Conservation (phyloP, 2,113 vertebrate genomes). For the Okapia johnstoni region DNA sequence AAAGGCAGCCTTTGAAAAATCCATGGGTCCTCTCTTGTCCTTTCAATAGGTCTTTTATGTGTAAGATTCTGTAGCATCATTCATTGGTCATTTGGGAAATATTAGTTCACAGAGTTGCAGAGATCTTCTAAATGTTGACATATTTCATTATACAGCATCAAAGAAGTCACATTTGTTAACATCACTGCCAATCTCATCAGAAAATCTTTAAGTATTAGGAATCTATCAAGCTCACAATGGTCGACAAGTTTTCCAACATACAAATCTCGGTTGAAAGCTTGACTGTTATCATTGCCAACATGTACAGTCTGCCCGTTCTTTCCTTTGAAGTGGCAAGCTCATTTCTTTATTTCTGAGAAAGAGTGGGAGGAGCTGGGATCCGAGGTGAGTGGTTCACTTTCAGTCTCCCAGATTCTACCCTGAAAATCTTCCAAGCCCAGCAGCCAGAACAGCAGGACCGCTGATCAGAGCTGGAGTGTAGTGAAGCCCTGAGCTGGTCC, state of each 20-base stretch:
- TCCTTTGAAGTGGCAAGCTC: not conserved
- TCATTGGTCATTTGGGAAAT: not conserved
- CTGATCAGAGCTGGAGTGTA: rapidly evolving
- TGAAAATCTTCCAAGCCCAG: not conserved
- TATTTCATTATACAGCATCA: not conserved
- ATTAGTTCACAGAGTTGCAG: not conserved
- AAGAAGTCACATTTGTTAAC: not conserved
- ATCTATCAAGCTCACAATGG: not conserved
- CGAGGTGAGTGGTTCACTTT: no score
- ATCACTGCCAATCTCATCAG: not conserved
- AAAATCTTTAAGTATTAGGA: not conserved
- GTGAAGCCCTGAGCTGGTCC: not conserved
- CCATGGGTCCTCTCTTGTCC: not conserved
- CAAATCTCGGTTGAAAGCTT: not conserved
- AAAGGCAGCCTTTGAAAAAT: not conserved
- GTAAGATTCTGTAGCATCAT: not conserved
- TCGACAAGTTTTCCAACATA: not conserved
- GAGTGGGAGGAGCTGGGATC: no score
- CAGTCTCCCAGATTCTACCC: not conserved
- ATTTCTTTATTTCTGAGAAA: not conserved
- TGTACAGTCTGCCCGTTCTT: not conserved
- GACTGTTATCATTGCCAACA: not conserved
- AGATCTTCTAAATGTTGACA: not conserved
- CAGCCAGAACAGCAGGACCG: not conserved
- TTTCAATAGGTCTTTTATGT: not conserved